phyloP scores from a whole-genome alignment of 2,888 invertebrate genomes.

The Pammene aurita region DNA sequence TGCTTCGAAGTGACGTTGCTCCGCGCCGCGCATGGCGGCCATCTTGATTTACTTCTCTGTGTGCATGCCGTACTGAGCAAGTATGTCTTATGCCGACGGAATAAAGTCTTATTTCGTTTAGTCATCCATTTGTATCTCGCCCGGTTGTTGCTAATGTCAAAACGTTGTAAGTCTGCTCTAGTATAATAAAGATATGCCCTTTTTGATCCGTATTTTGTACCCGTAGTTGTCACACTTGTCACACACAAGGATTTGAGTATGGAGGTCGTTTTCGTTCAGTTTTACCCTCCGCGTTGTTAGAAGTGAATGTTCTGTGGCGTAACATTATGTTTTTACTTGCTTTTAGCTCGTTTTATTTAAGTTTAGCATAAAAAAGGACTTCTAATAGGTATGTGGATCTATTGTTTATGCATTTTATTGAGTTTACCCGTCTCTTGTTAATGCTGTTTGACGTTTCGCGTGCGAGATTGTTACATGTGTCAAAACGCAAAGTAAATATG shows the following conservation, averaged over 20 bases:
- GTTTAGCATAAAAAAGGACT: background rate
- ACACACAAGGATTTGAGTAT: background rate
- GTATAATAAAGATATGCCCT: background rate
- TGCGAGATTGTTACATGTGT: too few relatives aligned
- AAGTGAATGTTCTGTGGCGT: constrained; percentile 17
- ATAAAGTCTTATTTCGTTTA: background rate
- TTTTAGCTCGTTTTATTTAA: background rate
- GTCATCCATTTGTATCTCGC: background rate
- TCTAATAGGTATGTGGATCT: background rate
- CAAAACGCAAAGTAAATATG: too few relatives aligned
- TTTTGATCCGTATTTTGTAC: background rate
- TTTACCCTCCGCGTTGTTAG: background rate
- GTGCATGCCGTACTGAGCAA: background rate
- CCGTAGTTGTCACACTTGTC: background rate
- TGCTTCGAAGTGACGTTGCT: background rate
- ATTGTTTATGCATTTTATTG: background rate
- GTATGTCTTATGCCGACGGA: background rate
- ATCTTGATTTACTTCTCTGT: background rate
- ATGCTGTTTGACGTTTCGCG: too few relatives aligned
- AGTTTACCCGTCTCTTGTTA: too few relatives aligned
- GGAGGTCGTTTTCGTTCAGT: background rate
- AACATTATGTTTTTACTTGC: background rate
- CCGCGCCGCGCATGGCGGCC: background rate
- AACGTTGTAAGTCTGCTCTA: background rate
- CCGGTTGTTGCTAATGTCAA: background rate